These are phyloP conservation scores for Lanistes nyassanus DNA, from an alignment of 1,140 invertebrate species.

Conservation along the genomic window DNA sequence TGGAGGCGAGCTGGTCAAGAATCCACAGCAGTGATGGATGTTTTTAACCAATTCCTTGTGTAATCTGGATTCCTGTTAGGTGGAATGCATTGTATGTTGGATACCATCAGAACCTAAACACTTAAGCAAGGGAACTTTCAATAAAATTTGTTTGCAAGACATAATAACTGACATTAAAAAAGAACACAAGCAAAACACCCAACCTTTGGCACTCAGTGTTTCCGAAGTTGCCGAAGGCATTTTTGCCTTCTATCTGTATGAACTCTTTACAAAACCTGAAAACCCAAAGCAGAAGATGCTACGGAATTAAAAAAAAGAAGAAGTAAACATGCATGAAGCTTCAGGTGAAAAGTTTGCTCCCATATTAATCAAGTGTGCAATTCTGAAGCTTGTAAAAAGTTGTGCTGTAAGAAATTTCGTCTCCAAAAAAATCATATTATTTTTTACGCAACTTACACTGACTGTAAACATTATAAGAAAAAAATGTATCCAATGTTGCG, in stretches of 20 bases:
- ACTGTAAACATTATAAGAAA: no score
- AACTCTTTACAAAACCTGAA: no score
- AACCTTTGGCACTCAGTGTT: conserved; percentile 1
- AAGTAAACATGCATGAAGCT: neutral
- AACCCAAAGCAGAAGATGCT: neutral
- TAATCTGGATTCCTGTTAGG: neutral
- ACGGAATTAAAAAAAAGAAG: neutral
- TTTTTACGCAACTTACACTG: no score
- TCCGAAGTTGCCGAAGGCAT: conserved; percentile 4
- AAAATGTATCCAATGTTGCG: no score
- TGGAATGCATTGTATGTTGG: neutral
- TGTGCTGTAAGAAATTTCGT: no score
- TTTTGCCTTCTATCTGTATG: neutral
- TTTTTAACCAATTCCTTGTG: no score
- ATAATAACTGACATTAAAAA: no score
- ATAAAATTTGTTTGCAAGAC: neutral
- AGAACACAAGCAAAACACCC: neutral
- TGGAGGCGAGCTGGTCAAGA: no score
- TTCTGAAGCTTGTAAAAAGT: no score
- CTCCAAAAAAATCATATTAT: no score
- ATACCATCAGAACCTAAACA: neutral
- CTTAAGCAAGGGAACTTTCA: neutral
- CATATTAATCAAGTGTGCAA: no score
- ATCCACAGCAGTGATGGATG: no score
- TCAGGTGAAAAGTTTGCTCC: neutral